phyloP scores from a whole-genome alignment of 1,140 invertebrate species.

The Heliconius melpomene region DNA sequence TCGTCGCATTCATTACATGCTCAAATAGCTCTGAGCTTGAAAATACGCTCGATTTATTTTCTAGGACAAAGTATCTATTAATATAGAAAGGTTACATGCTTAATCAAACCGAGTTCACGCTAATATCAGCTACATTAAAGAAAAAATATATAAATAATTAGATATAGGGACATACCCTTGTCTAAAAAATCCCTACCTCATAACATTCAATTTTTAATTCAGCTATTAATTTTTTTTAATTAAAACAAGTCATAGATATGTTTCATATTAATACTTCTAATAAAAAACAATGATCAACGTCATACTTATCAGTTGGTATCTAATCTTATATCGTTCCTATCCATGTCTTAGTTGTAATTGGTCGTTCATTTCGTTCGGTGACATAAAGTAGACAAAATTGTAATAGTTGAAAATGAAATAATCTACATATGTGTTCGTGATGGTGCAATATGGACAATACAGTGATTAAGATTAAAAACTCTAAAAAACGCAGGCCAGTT shows the following conservation, averaged over 20 bases:
- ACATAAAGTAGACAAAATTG: slow-evolving; percentile 38
- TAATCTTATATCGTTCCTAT: slow-evolving; percentile 63
- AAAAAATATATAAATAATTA: slow-evolving; percentile 7
- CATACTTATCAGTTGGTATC: slow-evolving; percentile 67
- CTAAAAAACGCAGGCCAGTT: slow-evolving; percentile 62
- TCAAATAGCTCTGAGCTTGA: slow-evolving; percentile 64
- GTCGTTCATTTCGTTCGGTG: slow-evolving; percentile 53
- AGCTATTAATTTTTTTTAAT: neutral
- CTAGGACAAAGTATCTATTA: slow-evolving; percentile 75
- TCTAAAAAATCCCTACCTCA: neutral
- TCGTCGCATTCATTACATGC: slow-evolving; percentile 64
- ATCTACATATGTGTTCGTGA: slow-evolving; percentile 29
- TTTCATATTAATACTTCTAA: neutral
- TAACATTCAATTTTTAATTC: neutral
- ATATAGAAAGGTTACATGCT: slow-evolving; percentile 71
- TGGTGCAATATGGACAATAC: slow-evolving; percentile 62
- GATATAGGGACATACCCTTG: neutral
- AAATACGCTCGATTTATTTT: slow-evolving; percentile 72
- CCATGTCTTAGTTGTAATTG: slow-evolving; percentile 73
- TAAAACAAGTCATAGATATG: neutral
- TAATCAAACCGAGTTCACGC: slow-evolving; percentile 54
- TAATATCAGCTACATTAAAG: slow-evolving; percentile 13
- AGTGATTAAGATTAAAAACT: slow-evolving; percentile 40
- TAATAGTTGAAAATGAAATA: slow-evolving; percentile 45
- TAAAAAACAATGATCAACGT: slow-evolving; percentile 5